These are phyloP conservation scores for Coccyzus lansbergi DNA, from an alignment of 2,797 vertebrate species.

Conservation along the genomic window DNA sequence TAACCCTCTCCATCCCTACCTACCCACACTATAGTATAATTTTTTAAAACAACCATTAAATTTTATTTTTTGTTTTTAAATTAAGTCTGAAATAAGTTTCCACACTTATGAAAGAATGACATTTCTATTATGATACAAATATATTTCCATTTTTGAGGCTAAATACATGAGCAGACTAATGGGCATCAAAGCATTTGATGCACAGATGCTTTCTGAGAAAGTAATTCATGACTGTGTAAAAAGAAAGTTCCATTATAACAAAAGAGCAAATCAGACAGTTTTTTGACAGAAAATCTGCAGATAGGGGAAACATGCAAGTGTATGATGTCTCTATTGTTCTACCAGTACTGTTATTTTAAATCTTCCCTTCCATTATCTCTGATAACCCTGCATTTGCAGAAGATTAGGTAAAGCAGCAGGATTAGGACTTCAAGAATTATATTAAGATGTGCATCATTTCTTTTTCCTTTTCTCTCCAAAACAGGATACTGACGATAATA, in stretches of 20 bases:
- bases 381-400: neutral
- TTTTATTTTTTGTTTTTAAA: neutral
- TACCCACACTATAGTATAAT: neutral
- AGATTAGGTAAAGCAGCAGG: neutral
- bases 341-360: neutral
- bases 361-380: neutral
- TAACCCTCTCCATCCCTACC: accelerated
- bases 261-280: neutral
- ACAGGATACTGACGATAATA: neutral
- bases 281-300: neutral
- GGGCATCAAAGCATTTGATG: neutral
- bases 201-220: neutral
- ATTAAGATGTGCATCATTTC: neutral
- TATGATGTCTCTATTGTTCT: neutral
- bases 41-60: neutral
- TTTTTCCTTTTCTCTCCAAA: neutral
- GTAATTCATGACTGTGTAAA: neutral
- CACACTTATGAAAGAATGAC: neutral
- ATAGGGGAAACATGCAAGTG: neutral
- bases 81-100: neutral
- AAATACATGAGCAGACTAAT: neutral
- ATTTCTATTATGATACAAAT: neutral
- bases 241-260: neutral
- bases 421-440: neutral
- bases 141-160: neutral